Evolutionary conservation across 1,140 invertebrate species (phyloP), one percentile per base, ranked within the genome.

Genomic region (Arion vulgaris): DNA sequence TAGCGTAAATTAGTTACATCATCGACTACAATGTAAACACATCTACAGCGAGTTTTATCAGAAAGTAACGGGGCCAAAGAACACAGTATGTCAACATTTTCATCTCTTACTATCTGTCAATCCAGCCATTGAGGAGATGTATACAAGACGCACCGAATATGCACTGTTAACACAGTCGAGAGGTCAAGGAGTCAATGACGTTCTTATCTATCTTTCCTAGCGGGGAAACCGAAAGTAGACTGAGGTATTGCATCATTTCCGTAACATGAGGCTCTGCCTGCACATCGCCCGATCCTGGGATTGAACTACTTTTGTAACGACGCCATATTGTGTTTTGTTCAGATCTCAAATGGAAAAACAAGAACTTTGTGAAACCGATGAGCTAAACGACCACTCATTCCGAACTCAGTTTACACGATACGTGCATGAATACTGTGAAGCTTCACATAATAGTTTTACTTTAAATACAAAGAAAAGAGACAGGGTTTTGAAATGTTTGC

Each of bases 401-500:
- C 45, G 45, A 32, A 19, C 45, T n/a, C 39, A 71, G n/a, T 80
- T 80, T 66, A 80, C 66, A 17, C 36, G 32, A 28, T 72, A 41
- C 39, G 78, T 80, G 19, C 78, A 45, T 36, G 78, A 80, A 39
- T 80, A 80, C 34, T 80, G 78, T 71, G 78, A 23, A 71, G 5
- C 34, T 34, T 69, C 68, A 17, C 78, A 71, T 17, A 80, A 80
- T 39, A 80, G 66, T 49, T 80, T 26, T 34, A 80, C 78, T 7
- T 36, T 80, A 71, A 49, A 39, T 51, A 19, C 28, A 9, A 45
- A 41, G 45, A 80, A 80, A 51, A 69, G 68, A 49, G 78, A 80
- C 11, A 4, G 78, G 28, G 32, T 80, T n/a, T 45, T 80, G n/a
- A 80, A 80, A 69, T 84, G 80, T 79, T 84, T 84, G 76, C 81